Base-by-base conservation (phyloP, 1,140 invertebrate genomes). In the Brachionus paranguensis region DNA sequence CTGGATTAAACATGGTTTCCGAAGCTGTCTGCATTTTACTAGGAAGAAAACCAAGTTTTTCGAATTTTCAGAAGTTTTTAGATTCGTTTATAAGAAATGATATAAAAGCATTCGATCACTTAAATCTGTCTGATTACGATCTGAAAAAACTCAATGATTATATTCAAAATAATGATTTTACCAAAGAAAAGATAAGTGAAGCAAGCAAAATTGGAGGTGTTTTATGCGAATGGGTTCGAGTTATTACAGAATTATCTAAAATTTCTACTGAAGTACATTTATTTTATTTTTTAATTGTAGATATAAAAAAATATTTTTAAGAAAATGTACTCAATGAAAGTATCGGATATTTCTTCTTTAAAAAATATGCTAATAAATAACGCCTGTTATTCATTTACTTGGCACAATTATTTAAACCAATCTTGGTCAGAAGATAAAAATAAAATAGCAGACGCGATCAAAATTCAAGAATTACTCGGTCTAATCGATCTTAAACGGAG, bases 61-160 rank as follows among this genome's bases (percentile, higher is more conserved):
- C n/a, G 2, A 81, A 81, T 64, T 81, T 81, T 47, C 20, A 64
- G 45, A 81, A 64, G 33, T 12, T 81, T 3, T 37, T 81, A 81
- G n/a, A 43, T 45, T 64, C 29, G 3, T 79, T 68, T 24, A 3
- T 41, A 14, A 29, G n/a, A 10, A 14, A 55, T 17, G 14, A 27
- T 0, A 11, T 81, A 5, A 81, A 68, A 81, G 4, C 2, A 37
- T 81, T 45, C 24, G 78, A 81, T 43, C 20, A 64, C 24, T 20
- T 55, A 45, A 37, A 10, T 64, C 12, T 68, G 4, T 81, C 53
- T 8, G 53, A 81, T 29, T 81, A 81, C 20, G 78, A 64, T 81
- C 24, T 81, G 20, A 45, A 68, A 60, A 64, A 37, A 29, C 33
- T 81, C 8, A 14, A 81, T 2, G n/a, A 14, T 8, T 81, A 41